Evolutionary conservation across 37 sponge, comb jelly and placozoan genomes (phyloP).

Genomic region (Spongia lamella): DNA sequence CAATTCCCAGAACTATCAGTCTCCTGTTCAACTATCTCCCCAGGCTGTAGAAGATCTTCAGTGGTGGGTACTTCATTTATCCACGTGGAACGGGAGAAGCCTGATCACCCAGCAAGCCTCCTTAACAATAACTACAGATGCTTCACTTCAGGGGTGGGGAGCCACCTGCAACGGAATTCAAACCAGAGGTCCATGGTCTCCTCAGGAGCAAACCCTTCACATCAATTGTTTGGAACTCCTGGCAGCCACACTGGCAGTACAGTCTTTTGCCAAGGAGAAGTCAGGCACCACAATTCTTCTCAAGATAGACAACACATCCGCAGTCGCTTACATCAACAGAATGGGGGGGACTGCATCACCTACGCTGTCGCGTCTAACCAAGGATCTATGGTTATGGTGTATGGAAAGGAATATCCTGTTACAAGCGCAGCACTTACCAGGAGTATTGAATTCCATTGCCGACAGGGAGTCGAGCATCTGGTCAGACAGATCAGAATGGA

Average conservation of each 20-base stretch:
- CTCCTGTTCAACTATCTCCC: too few relatives aligned
- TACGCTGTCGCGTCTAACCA: not conserved
- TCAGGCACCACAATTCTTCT: not conserved
- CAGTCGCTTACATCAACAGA: too few relatives aligned
- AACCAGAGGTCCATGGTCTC: slow-evolving; percentile 24
- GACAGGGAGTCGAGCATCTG: too few relatives aligned
- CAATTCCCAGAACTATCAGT: too few relatives aligned
- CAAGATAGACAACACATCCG: not conserved
- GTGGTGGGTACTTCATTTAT: too few relatives aligned
- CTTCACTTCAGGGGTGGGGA: slow-evolving; percentile 11
- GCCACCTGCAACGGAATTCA: not conserved
- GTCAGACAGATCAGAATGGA: too few relatives aligned
- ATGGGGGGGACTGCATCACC: slow-evolving; percentile 3
- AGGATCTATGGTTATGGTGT: slow-evolving; percentile 3
- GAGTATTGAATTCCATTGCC: too few relatives aligned
- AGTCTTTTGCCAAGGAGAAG: not conserved
- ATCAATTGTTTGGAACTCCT: slow-evolving; percentile 38
- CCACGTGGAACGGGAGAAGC: too few relatives aligned
- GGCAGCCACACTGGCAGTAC: slow-evolving; percentile 12
- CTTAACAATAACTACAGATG: slow-evolving; percentile 12
- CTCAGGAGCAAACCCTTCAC: slow-evolving; percentile 16
- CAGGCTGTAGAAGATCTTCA: too few relatives aligned
- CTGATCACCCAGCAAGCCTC: too few relatives aligned
- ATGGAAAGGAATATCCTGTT: not conserved
- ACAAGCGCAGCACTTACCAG: slow-evolving; percentile 6